These are phyloP conservation scores for Fragum whitleyi DNA, from an alignment of 2,888 invertebrate genomes.

Conservation along the genomic window DNA sequence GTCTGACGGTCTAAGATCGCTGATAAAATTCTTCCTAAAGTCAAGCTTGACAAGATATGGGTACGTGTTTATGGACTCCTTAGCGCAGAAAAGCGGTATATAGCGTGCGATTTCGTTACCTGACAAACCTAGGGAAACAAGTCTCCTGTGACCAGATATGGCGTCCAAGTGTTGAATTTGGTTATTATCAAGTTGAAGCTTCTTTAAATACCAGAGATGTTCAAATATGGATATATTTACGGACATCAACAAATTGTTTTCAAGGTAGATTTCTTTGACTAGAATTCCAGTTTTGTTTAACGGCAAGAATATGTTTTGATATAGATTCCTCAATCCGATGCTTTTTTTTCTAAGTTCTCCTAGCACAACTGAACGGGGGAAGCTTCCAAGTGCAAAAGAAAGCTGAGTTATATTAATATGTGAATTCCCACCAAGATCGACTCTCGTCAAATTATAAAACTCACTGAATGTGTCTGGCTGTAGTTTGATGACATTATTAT, in stretches of 20 bases:
- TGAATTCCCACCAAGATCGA: slow-evolving; percentile 4
- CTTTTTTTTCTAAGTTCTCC: not conserved
- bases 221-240: not conserved
- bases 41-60: slow-evolving; percentile 4
- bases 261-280: not conserved
- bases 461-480: not conserved
- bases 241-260: not conserved
- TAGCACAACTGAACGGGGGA: not conserved
- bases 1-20: not conserved
- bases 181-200: not conserved
- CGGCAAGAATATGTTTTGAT: not conserved
- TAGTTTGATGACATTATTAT: slow-evolving; percentile 8
- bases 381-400: slow-evolving; percentile 6
- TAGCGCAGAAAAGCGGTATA: not conserved
- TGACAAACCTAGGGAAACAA: not conserved
- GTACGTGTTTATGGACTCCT: not conserved
- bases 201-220: not conserved
- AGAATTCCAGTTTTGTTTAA: not conserved
- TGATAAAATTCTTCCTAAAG: slow-evolving; percentile 14
- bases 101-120: slow-evolving; percentile 7
- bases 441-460: not conserved
- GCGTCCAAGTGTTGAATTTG: slow-evolving; percentile 7
- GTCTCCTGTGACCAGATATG: not conserved
- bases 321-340: not conserved
- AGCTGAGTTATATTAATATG: slow-evolving; percentile 10